Conservation (phyloP, 2,888 invertebrate genomes). For the Drosophila subquinaria region DNA sequence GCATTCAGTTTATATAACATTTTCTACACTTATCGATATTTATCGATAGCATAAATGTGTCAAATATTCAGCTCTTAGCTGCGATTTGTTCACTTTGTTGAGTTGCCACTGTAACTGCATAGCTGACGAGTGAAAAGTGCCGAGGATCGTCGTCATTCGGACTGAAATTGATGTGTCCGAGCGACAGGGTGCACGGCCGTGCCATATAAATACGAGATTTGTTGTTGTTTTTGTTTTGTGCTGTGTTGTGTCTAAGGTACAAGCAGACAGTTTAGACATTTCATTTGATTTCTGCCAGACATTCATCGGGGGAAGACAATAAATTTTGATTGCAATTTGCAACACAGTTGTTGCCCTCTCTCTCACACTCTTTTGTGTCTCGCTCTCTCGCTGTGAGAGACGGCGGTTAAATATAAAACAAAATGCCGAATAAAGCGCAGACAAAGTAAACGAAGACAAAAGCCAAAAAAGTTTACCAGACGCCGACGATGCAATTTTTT, state of each 20-base stretch:
- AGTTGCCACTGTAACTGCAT: not conserved
- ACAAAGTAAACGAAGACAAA: slow-evolving; percentile 48
- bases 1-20: too few relatives aligned
- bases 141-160: slow-evolving; percentile 15
- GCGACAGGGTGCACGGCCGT: slow-evolving; percentile 55
- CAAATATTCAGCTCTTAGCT: not conserved
- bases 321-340: slow-evolving; percentile 72
- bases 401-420: slow-evolving; percentile 48
- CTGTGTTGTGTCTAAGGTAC: slow-evolving; percentile 28
- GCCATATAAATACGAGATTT: slow-evolving; percentile 58
- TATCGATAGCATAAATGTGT: not conserved
- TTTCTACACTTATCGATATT: not conserved
- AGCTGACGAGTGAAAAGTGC: slow-evolving; percentile 1
- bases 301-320: slow-evolving; percentile 67
- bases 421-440: slow-evolving; percentile 55
- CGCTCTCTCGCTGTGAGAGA: slow-evolving; percentile 15
- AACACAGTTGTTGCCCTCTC: slow-evolving; percentile 45
- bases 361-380: slow-evolving; percentile 9
- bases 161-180: slow-evolving; percentile 60
- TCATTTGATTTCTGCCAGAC: slow-evolving; percentile 66
- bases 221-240: slow-evolving; percentile 5
- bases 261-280: slow-evolving; percentile 59
- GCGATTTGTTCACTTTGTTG: not conserved
- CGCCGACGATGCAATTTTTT: slow-evolving; percentile 63
- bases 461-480: slow-evolving; percentile 51